Evolutionary conservation across 2,797 vertebrate genomes (phyloP), one percentile per base, ranked within the genome.

Genomic region (Anguilla megastoma): DNA sequence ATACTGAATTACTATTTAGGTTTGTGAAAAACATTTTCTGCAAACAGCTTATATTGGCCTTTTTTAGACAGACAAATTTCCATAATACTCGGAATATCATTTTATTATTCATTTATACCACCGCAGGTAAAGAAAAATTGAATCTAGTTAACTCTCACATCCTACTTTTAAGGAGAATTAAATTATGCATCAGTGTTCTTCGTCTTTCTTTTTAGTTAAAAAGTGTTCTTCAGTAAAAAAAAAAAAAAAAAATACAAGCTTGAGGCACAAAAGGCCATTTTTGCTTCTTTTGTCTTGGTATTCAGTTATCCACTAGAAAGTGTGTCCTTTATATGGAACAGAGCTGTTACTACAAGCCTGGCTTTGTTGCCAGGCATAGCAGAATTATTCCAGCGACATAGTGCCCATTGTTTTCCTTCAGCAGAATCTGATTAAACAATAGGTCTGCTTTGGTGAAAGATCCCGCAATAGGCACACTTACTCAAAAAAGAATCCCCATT

Each of bases 321-420:
- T 96, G 91, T 92, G 95, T 94, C 96, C 96, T 97, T 97, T 96
- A 95, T 96, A 95, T 95, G 95, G 94, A 91, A 93, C 92, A 96
- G 95, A 94, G 94, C 95, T 91, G 91, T 95, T 86, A 95, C 97
- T 96, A 97, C 95, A 98, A 97, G 95, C 93, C 92, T 90, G 91
- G 95, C 97, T 97, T 97, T 99, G 97, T 98, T 95, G 93, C 91
- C 93, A 93, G 94, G 92, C 91, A 97, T 97, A 98, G 97, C 95
- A 97, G 94, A 92, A 92, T 94, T 94, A 97, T 97, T 98, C 95
- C 98, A 93, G 91, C 94, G 91, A 95, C 94, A 97, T 95, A 98
- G 95, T 93, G 93, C 93, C 93, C 95, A 97, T 97, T 98, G 97
- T 98, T 97, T 97, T 95, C 95, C 97, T 96, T 97, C 95, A 95